Conservation (phyloP, 2,888 invertebrate genomes). For the Athripsodes cinereus region DNA sequence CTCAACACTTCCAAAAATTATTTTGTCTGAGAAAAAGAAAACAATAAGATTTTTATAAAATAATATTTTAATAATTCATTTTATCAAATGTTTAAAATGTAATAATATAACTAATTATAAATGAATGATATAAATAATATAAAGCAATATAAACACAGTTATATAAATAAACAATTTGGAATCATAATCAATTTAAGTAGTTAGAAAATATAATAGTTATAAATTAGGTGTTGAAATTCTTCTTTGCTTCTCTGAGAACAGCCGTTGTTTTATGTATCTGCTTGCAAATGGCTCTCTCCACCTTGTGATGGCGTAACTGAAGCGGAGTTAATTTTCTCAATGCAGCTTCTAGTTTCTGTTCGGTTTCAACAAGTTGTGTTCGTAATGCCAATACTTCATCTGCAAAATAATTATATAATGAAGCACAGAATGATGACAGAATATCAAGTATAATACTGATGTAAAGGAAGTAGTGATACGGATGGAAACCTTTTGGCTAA, state of each 20-base stretch:
- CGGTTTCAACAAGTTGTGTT: conserved; percentile 63
- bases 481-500: no score
- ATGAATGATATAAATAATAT: no score
- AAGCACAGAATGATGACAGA: not conserved
- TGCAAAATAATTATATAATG: not conserved
- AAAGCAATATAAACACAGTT: not conserved
- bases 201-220: no score
- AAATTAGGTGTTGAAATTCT: conserved; percentile 48
- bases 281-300: conserved; percentile 76
- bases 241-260: conserved; percentile 67
- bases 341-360: conserved; percentile 71
- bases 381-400: conserved; percentile 55
- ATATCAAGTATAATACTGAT: no score
- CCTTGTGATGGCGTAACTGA: conserved; percentile 73
- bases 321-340: conserved; percentile 67
- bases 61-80: no score
- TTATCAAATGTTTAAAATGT: no score
- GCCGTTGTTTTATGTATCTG: conserved; percentile 75
- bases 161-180: not conserved
- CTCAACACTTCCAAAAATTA: no score
- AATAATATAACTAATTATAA: no score
- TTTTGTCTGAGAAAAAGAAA: no score
- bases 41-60: no score
- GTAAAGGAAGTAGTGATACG: no score
- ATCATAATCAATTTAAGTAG: not conserved